A percentile compares a stretch with the other conserved stretches of the same genome.
Conservation (phyloP, 2,888 invertebrate species). For the Eristalis pertinax region DNA sequence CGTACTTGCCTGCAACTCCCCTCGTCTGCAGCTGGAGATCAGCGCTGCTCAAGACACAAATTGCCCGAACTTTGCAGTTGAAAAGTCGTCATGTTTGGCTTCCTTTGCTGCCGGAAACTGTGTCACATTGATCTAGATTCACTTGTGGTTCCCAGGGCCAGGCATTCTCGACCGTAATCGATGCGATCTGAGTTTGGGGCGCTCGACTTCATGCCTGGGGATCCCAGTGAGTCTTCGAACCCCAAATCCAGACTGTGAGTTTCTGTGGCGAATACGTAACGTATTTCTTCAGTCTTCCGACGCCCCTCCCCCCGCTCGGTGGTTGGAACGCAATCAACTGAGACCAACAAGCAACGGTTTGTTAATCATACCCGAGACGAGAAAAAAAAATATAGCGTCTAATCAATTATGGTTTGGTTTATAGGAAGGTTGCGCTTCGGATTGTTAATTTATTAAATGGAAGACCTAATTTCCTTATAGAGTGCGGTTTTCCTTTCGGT, state of each 20-base stretch:
- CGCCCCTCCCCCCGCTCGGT: conserved; percentile 24
- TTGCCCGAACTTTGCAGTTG: neutral
- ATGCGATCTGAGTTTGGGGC: neutral
- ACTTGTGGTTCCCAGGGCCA: neutral
- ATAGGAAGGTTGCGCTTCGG: conserved; percentile 53
- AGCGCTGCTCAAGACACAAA: conserved; percentile 9
- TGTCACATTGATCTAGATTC: neutral
- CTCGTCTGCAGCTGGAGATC: conserved; percentile 10
- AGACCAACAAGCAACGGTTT: conserved; percentile 64
- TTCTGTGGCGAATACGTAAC: conserved; percentile 58
- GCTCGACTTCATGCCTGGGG: conserved; percentile 7
- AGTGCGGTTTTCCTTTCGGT: conserved; percentile 57
- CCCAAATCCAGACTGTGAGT: conserved; percentile 4
- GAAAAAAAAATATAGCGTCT: conserved; percentile 34
- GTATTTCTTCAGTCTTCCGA: conserved; percentile 9
- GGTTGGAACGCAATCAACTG: conserved; percentile 63
- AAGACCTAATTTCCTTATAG: conserved; percentile 58
- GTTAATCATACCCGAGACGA: conserved; percentile 52
- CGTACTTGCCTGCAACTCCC: neutral
- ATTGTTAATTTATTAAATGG: conserved; percentile 59
- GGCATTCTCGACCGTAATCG: neutral
- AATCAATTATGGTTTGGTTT: conserved; percentile 65
- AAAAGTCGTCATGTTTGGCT: neutral
- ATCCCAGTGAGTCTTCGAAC: conserved; percentile 19
- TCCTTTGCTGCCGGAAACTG: neutral